These are phyloP conservation scores for Agriopis marginaria DNA, from an alignment of 2,888 invertebrate species.

Conservation along the genomic window DNA sequence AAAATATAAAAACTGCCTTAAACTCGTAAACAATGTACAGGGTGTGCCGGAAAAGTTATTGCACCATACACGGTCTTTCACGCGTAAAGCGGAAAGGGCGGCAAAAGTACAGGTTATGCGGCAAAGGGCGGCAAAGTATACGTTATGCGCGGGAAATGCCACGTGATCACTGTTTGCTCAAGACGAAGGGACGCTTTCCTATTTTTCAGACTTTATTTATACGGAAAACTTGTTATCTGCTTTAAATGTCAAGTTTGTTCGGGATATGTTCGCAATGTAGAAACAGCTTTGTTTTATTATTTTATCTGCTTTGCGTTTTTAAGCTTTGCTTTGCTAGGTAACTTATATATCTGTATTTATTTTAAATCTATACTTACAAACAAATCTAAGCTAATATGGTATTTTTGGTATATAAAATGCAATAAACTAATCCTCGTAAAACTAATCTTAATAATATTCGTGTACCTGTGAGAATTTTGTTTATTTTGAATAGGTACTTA, in stretches of 20 bases:
- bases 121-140: conserved; percentile 9
- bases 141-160: conserved; percentile 13
- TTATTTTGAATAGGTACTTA: too few relatives aligned
- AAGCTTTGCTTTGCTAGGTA: background rate
- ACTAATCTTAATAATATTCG: too few relatives aligned
- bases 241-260: conserved; percentile 14
- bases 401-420: too few relatives aligned
- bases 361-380: background rate
- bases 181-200: background rate
- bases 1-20: conserved; percentile 6
- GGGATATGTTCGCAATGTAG: background rate
- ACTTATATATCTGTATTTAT: background rate
- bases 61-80: conserved; percentile 6
- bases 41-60: conserved; percentile 9
- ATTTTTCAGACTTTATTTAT: conserved; percentile 19
- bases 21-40: conserved; percentile 24
- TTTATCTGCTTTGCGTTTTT: background rate
- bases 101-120: conserved; percentile 8
- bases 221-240: conserved; percentile 7
- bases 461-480: too few relatives aligned
- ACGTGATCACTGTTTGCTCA: conserved; percentile 15
- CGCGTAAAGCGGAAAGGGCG: conserved; percentile 1
- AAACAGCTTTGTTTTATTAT: background rate
- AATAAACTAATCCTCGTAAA: too few relatives aligned
- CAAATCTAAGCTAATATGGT: too few relatives aligned